A percentile compares a stretch with the other conserved stretches of the same genome.
These are phyloP conservation scores for Drosophila bocqueti DNA, from an alignment of 1,140 invertebrate species.

Conservation along the genomic window DNA sequence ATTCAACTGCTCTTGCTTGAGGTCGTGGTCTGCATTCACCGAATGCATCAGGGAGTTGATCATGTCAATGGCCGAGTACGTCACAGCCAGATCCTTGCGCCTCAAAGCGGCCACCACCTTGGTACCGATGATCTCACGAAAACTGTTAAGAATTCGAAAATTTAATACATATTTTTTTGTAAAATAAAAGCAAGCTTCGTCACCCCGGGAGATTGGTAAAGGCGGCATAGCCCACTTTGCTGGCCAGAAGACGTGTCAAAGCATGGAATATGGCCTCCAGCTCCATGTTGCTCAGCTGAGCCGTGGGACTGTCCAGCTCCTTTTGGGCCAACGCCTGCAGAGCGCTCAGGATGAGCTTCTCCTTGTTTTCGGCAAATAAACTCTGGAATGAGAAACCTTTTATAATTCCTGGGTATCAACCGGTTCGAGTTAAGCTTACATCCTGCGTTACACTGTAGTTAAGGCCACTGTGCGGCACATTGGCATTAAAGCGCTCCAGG, in stretches of 20 bases:
- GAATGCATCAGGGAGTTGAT: constrained; percentile 99
- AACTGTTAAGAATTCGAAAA: constrained; percentile 86
- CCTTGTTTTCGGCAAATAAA: constrained; percentile 99
- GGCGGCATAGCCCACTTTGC: constrained; percentile 98
- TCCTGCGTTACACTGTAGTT: constrained; percentile 98
- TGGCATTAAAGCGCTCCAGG: constrained; percentile 97
- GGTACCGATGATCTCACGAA: constrained; percentile 96
- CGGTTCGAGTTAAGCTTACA: constrained; percentile 87
- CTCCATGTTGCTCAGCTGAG: constrained; percentile 88
- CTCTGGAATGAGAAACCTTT: constrained; percentile 87
- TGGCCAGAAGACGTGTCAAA: constrained; percentile 95
- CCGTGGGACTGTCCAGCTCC: constrained; percentile 87
- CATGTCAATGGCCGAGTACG: constrained; percentile 98
- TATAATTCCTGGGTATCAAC: neutral
- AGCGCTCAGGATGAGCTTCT: constrained; percentile 95
- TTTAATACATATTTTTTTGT: too few species aligned
- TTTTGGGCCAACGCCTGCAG: constrained; percentile 91
- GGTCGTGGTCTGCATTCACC: constrained; percentile 98
- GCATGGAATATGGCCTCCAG: constrained; percentile 98
- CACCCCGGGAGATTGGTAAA: constrained; percentile 96
- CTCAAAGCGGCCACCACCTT: constrained; percentile 97
- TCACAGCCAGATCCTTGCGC: constrained; percentile 94
- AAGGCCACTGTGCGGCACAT: constrained; percentile 98
- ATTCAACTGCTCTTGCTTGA: constrained; percentile 98
- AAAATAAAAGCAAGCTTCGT: too few species aligned